Evolutionary conservation across 2,888 invertebrate species (phyloP).

Genomic region (Nemurella pictetii): DNA sequence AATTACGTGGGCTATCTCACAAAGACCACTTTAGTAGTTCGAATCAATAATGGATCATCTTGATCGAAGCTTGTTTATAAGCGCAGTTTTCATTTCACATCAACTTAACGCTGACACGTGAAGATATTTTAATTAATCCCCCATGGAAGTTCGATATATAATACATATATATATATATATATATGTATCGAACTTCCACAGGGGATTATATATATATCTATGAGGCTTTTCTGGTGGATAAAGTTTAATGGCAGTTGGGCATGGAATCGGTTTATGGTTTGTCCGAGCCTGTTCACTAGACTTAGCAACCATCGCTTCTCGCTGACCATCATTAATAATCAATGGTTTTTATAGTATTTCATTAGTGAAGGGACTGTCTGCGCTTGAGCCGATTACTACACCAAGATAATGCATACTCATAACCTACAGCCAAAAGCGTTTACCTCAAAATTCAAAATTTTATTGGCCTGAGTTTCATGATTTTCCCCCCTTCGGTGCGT

Average conservation of each 20-base stretch:
- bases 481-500: too few relatives aligned
- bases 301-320: background rate
- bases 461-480: background rate
- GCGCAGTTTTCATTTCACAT: constrained; percentile 21
- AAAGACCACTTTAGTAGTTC: constrained; percentile 14
- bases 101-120: constrained; percentile 22
- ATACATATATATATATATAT: too few relatives aligned
- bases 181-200: too few relatives aligned
- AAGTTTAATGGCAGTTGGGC: background rate
- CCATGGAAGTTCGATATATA: background rate
- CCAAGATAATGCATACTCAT: too few relatives aligned
- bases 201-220: too few relatives aligned
- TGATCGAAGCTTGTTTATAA: constrained; percentile 19
- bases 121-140: constrained; percentile 29
- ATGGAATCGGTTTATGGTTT: background rate
- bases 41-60: constrained; percentile 26
- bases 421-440: background rate
- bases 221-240: background rate
- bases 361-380: background rate
- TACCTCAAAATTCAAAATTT: background rate
- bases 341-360: background rate
- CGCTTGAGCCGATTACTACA: too few relatives aligned
- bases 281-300: too few relatives aligned
- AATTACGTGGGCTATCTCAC: constrained; percentile 19
- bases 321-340: background rate